phyloP scores from a whole-genome alignment of 2,888 invertebrate genomes.

The Netelia fuscicornis region DNA sequence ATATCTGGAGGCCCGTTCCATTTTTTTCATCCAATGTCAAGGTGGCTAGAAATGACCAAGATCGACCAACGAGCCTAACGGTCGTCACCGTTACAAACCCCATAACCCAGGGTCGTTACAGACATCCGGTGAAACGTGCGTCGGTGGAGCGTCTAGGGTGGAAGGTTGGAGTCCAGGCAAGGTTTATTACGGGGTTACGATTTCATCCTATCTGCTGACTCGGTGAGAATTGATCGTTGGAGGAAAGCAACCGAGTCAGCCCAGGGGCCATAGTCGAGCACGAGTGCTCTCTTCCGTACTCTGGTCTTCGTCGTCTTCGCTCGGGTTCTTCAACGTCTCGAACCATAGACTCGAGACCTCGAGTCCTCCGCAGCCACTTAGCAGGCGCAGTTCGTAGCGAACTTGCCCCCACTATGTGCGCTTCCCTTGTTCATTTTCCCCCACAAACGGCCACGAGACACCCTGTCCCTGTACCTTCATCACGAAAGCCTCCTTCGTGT shows the following conservation, averaged over 20 bases:
- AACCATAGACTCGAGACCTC: conserved; percentile 73
- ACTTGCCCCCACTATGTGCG: conserved; percentile 41
- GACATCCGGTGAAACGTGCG: conserved; percentile 16
- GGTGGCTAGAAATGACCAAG: no score
- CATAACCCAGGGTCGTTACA: conserved; percentile 2
- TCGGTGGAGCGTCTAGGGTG: conserved; percentile 6
- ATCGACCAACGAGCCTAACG: no score
- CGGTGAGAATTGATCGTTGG: conserved; percentile 56
- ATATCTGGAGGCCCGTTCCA: no score
- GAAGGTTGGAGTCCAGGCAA: conserved; percentile 43
- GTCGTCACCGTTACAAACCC: neutral
- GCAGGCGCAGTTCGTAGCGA: conserved; percentile 74
- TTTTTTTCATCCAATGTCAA: no score
- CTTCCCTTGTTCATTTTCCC: conserved; percentile 67
- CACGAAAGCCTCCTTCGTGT: conserved; percentile 68
- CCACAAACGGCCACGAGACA: conserved; percentile 64
- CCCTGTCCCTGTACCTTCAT: conserved; percentile 62
- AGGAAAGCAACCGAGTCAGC: conserved; percentile 1
- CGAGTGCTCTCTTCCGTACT: conserved; percentile 54
- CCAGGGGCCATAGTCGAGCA: conserved; percentile 11
- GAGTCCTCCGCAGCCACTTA: conserved; percentile 76
- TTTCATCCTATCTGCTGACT: conserved; percentile 69
- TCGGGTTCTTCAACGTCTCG: conserved; percentile 37
- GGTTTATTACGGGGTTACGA: conserved; percentile 66
- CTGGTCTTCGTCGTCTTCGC: conserved; percentile 52